Conservation (phyloP, 2,113 vertebrate species). For the Hymenochirus boettgeri region DNA sequence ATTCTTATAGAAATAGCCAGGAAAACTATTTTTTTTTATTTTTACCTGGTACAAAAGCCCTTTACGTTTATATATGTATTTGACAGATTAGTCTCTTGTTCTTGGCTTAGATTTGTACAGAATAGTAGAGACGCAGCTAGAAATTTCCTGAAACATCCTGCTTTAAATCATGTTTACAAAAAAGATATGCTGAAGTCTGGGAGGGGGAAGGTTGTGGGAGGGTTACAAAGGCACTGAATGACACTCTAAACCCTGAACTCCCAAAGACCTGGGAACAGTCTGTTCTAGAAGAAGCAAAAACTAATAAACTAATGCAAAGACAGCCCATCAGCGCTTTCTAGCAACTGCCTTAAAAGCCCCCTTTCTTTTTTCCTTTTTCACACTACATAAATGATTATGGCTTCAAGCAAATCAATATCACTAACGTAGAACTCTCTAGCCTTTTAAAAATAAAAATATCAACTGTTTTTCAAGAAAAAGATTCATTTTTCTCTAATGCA, state of each 20-base stretch:
- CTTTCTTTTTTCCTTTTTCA: too few species aligned
- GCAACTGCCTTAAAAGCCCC: neutral
- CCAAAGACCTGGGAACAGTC: conserved; percentile 4
- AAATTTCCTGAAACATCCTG: conserved; percentile 1
- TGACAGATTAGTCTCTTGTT: too few species aligned
- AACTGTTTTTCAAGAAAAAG: too few species aligned
- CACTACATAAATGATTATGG: too few species aligned
- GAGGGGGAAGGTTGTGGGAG: neutral
- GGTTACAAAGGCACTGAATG: neutral
- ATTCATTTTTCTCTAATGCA: too few species aligned
- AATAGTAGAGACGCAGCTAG: neutral
- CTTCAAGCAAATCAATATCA: too few species aligned
- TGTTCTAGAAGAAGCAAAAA: conserved; percentile 27
- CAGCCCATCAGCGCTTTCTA: conserved; percentile 17
- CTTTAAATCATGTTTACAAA: conserved; percentile 1
- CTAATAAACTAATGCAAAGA: conserved; percentile 4
- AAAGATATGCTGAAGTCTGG: neutral
- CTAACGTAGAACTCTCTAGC: too few species aligned
- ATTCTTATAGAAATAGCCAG: too few species aligned
- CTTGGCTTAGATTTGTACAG: neutral
- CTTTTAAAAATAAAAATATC: too few species aligned
- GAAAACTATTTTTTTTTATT: too few species aligned
- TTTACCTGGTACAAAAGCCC: too few species aligned
- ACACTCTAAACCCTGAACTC: conserved; percentile 22
- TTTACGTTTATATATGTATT: too few species aligned